Evolutionary conservation across 2,113 vertebrate species (phyloP), one percentile per base, ranked within the genome.

Genomic region (Meleagris gallopavo): DNA sequence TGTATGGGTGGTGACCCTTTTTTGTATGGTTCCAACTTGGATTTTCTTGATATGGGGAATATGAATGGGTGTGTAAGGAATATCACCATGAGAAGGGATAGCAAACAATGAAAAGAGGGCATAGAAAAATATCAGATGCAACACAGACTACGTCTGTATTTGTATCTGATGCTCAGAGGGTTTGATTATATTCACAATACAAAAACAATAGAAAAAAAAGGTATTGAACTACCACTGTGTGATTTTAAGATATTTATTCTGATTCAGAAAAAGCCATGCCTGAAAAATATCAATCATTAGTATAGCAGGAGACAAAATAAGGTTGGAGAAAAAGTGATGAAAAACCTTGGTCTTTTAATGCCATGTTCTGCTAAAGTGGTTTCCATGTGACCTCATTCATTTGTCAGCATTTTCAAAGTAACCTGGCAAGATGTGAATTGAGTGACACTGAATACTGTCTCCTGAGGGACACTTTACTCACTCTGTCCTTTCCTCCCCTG

Each of bases 1-100:
- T 54, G 5, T 12, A 18, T 10, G 4, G 3, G 11, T 72, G n/a
- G 5, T 19, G 32, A 2, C 52, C 5, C 0, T 4, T 41, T 64
- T 55, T 34, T 45, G 8, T 46, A 45, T 58, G 30, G 6, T 67
- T 69, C 0, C 0, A 5, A 12, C 62, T 15, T 77, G 9, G 19
- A 5, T 91, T 78, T 91, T 45, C 52, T 30, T 52, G 34, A 5
- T 4, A 36, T 13, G 16, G 71, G 75, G 40, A 10, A 43, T n/a
- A 27, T 27, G 45, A 81, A 71, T 77, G 10, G 13, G 17, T 50
- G 16, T 43, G 20, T 24, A 65, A 89, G n/a, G 27, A 85, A 30
- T 60, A 67, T 21, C 36, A n/a, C 7, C 17, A 19, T 54, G 10
- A 20, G 18, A 64, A 60, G 4, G 41, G 18, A 32, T 13, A 54